Base-by-base conservation (phyloP, 1,140 invertebrate genomes). In the Drosophila bocqueti region DNA sequence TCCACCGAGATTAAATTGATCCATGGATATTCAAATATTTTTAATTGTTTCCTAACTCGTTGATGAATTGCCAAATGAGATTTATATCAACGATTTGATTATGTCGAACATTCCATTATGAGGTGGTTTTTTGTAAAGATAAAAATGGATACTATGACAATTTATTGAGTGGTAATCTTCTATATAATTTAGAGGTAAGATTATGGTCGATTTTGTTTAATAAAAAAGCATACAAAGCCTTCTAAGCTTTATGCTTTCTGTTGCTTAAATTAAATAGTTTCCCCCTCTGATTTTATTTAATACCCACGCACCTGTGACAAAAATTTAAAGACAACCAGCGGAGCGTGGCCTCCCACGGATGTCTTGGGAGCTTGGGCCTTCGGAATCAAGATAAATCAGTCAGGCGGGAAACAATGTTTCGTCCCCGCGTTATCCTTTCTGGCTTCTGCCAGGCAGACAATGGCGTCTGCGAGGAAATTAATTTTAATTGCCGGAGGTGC, bases 401-500 rank as follows among this genome's bases (percentile, higher is more conserved):
- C 78, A 67, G 65, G 49, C 72, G 71, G 49, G 72, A 40, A 76
- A 81, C 63, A 76, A 38, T 76, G 72, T 76, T 65, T 72, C 34
- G 49, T 72, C 45, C 66, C 43, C 45, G 21, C n/a, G 52, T 72
- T 42, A 71, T 59, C 66, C 66, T 68, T 71, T 43, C 65, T 58
- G 73, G 45, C 59, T 52, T 26, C 42, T 45, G 58, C 45, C 36
- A n/a, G 55, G 57, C 65, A 78, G 79, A 77, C 79, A 73, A 79
- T 68, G 57, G 68, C 57, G 68, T 81, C 78, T 81, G 83, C 52
- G 36, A 71, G 58, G 49, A 81, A 86, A 86, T 82, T 86, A 82
- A 76, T 86, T 86, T 82, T 79, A 86, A 86, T 85, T 85, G 76
- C 79, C 76, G 57, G 36, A 85, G 82, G 72, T 77, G 81, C 73